These are phyloP conservation scores for Epinephelus fuscoguttatus DNA, from an alignment of 2,113 vertebrate genomes.

Conservation along the genomic window DNA sequence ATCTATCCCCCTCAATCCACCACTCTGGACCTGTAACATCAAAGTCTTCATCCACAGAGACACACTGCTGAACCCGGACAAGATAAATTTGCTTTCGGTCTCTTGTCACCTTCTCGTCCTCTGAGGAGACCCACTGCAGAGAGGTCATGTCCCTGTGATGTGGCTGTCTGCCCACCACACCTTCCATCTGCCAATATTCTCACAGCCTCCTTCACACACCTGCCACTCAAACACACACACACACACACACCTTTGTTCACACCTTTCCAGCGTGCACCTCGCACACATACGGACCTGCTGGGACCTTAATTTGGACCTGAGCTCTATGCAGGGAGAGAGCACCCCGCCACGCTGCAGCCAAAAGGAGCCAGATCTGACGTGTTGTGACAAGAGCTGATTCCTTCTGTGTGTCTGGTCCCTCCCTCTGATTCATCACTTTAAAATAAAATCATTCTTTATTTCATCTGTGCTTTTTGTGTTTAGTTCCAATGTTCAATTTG, in stretches of 20 bases:
- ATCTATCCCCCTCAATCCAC: too few species aligned
- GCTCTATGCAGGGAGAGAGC: not conserved
- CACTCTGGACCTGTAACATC: too few species aligned
- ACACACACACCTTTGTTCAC: constrained; percentile 38
- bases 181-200: constrained; percentile 39
- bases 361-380: not conserved
- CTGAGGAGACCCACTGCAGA: constrained; percentile 32
- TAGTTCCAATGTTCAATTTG: too few species aligned
- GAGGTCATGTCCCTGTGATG: constrained; percentile 63
- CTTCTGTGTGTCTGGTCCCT: not conserved
- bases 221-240: constrained; percentile 55
- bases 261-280: constrained; percentile 56
- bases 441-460: too few species aligned
- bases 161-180: constrained; percentile 58
- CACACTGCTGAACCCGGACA: not conserved
- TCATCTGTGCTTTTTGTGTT: too few species aligned
- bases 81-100: constrained; percentile 52
- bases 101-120: constrained; percentile 58
- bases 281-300: constrained; percentile 68
- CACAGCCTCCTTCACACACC: constrained; percentile 63
- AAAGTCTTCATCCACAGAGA: too few species aligned
- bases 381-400: not conserved
- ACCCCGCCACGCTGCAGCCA: not conserved
- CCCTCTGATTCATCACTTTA: too few species aligned
- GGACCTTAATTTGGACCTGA: constrained; percentile 74